phyloP scores from a whole-genome alignment of 2,797 vertebrate species.

The Enteromius argenteus region DNA sequence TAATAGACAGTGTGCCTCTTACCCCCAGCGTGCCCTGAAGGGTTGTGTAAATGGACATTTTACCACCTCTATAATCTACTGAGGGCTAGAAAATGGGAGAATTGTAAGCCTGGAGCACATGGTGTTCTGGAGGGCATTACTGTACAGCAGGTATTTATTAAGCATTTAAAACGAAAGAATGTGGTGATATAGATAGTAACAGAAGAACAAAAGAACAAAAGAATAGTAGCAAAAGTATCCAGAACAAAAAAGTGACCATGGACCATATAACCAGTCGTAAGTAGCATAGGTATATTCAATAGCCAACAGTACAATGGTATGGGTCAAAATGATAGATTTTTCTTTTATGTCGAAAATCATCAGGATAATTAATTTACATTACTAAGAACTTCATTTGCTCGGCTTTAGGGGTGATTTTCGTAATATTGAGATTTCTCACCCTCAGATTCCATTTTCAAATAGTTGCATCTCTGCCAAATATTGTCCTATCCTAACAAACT shows the following conservation, averaged over 20 bases:
- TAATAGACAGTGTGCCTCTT: constrained; percentile 68
- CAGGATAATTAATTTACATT: too few relatives aligned
- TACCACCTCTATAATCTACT: constrained; percentile 57
- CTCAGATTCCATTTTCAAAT: too few relatives aligned
- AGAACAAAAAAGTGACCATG: background rate
- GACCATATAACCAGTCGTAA: too few relatives aligned
- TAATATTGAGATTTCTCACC: too few relatives aligned
- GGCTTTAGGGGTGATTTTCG: too few relatives aligned
- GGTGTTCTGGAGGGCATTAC: constrained; percentile 35
- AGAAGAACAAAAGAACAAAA: too few relatives aligned
- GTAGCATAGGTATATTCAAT: too few relatives aligned
- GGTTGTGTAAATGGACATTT: constrained; percentile 70
- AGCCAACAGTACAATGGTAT: background rate
- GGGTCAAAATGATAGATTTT: too few relatives aligned
- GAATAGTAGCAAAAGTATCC: background rate
- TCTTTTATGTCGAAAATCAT: too few relatives aligned
- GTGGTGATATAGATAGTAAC: background rate
- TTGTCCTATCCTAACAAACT: background rate
- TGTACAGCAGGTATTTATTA: constrained; percentile 29
- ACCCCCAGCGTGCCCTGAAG: constrained; percentile 63
- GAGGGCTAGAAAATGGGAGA: constrained; percentile 27
- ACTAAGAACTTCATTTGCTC: too few relatives aligned
- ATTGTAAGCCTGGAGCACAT: constrained; percentile 20
- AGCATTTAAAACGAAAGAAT: background rate
- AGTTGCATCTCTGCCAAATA: too few relatives aligned